Evolutionary conservation across 2,888 invertebrate genomes (phyloP).

Genomic region (Brachyptera putata): DNA sequence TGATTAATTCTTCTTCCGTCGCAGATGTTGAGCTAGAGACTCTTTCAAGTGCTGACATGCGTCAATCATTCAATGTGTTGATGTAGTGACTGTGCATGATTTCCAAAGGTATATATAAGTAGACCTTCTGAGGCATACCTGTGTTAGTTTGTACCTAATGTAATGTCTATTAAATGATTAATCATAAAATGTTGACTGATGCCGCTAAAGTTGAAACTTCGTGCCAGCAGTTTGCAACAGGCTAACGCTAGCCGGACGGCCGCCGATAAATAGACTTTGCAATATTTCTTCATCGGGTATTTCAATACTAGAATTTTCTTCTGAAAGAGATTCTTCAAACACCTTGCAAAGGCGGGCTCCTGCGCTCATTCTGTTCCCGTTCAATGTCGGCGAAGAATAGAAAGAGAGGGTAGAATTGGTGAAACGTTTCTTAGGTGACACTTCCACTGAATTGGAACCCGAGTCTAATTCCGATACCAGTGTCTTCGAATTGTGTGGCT

Average conservation of each 20-base stretch:
- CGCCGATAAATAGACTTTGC: constrained; percentile 27
- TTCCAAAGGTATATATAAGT: background rate
- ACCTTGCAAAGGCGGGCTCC: constrained; percentile 44
- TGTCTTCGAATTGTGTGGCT: constrained; percentile 1
- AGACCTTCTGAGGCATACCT: constrained; percentile 13
- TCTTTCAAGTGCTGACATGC: constrained; percentile 15
- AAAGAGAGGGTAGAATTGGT: constrained; percentile 6
- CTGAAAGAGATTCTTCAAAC: constrained; percentile 41
- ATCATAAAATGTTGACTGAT: no score
- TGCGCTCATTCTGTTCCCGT: constrained; percentile 41
- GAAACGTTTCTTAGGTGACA: constrained; percentile 23
- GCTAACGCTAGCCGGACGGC: constrained; percentile 31
- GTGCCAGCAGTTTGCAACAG: constrained; percentile 24
- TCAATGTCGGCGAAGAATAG: constrained; percentile 13
- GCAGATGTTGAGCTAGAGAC: background rate
- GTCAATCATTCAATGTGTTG: constrained; percentile 5
- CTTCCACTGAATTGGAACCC: background rate
- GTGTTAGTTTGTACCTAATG: background rate
- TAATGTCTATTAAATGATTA: background rate
- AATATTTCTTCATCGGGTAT: constrained; percentile 31
- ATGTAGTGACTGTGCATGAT: constrained; percentile 5
- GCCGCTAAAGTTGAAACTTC: constrained; percentile 21
- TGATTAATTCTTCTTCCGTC: background rate
- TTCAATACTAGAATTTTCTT: background rate
- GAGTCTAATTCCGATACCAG: background rate